A percentile compares a stretch with the other conserved stretches of the same genome.
phyloP scores from a whole-genome alignment of 1,140 invertebrate genomes.

The Druon quercuslanigerum region DNA sequence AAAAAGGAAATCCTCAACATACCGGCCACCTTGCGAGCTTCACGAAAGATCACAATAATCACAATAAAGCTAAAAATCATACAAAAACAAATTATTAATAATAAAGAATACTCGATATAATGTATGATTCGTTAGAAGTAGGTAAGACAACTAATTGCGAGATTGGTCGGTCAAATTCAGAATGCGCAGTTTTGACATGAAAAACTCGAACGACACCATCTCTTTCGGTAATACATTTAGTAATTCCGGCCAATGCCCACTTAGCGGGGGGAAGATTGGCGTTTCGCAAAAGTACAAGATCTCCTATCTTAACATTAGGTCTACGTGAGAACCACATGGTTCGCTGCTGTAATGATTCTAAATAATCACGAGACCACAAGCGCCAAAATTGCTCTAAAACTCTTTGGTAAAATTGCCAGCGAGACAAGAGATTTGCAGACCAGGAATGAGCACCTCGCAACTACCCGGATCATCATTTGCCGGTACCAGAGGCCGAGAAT shows the following conservation, averaged over 20 bases:
- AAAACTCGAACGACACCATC: neutral
- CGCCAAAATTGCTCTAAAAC: neutral
- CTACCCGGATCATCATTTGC: too few relatives aligned
- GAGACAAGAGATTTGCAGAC: constrained; percentile 32
- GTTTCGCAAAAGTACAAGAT: constrained; percentile 21
- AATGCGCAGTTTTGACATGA: neutral
- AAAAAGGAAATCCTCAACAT: too few relatives aligned
- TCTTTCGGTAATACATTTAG: neutral
- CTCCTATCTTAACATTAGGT: neutral
- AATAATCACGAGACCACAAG: constrained; percentile 15
- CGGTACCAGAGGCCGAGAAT: too few relatives aligned
- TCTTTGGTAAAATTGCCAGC: constrained; percentile 28
- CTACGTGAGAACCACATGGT: neutral
- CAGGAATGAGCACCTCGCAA: neutral
- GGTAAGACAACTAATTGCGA: neutral
- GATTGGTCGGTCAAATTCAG: neutral
- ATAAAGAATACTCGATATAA: too few relatives aligned
- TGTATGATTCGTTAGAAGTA: neutral
- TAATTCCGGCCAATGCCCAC: neutral
- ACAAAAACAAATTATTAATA: too few relatives aligned
- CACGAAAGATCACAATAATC: too few relatives aligned
- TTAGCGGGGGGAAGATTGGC: neutral
- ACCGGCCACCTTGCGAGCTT: too few relatives aligned
- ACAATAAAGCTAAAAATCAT: too few relatives aligned
- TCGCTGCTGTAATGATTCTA: constrained; percentile 2